Percentiles rank a stretch among this genome's conserved stretches.
These are phyloP conservation scores for Holothuria leucospilota DNA, from an alignment of 53 echinoderm and acorn worm genomes.

Conservation along the genomic window DNA sequence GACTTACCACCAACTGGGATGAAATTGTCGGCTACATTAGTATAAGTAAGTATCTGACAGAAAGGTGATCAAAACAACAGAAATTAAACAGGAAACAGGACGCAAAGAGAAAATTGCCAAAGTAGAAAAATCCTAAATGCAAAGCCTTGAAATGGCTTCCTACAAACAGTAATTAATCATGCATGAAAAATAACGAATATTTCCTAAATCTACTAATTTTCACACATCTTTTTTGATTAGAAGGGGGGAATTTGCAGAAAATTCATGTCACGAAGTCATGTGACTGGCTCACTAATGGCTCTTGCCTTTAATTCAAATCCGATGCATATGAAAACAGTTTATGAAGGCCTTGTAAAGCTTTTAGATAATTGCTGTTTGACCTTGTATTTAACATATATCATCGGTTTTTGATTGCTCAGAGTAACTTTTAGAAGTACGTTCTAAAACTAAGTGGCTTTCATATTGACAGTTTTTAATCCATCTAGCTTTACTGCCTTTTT, in stretches of 20 bases:
- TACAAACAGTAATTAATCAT: neutral
- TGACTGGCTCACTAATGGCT: constrained; percentile 13
- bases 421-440: constrained; percentile 16
- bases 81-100: too few relatives aligned
- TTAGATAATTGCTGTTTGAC: constrained; percentile 45
- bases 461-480: too few relatives aligned
- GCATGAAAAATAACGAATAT: constrained; percentile 9
- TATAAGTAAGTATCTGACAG: too few relatives aligned
- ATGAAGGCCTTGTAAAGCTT: constrained; percentile 44
- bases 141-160: too few relatives aligned
- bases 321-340: constrained; percentile 22
- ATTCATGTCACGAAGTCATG: constrained; percentile 9
- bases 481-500: too few relatives aligned
- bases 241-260: neutral
- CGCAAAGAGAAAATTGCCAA: too few relatives aligned
- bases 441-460: too few relatives aligned
- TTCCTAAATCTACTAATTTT: constrained; percentile 1
- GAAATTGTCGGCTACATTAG: too few relatives aligned
- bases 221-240: neutral
- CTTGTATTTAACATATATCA: constrained; percentile 40
- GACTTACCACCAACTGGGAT: too few relatives aligned
- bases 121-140: too few relatives aligned
- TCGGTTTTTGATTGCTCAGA: constrained; percentile 27
- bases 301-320: constrained; percentile 22
- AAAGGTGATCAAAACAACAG: too few relatives aligned